phyloP scores from a whole-genome alignment of 1,140 invertebrate genomes.

The Zaprionus davidi region DNA sequence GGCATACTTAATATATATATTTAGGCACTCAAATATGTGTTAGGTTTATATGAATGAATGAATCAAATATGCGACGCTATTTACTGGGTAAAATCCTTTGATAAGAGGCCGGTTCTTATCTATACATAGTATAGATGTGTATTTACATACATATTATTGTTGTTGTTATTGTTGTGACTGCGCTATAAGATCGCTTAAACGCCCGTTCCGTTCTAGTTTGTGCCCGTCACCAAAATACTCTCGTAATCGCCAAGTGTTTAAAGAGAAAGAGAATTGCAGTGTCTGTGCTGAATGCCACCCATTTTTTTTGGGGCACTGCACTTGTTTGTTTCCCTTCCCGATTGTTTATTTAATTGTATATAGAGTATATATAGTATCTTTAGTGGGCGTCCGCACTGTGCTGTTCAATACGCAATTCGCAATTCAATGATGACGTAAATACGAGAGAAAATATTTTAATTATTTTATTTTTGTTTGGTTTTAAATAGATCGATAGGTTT shows the following conservation, averaged over 20 bases:
- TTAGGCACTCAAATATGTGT: not conserved
- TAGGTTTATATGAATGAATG: conserved; percentile 30
- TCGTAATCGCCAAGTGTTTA: conserved; percentile 14
- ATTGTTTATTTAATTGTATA: conserved; percentile 4
- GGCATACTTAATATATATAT: not conserved
- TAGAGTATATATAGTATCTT: not conserved
- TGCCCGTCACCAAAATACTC: conserved; percentile 52
- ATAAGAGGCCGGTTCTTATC: conserved; percentile 16
- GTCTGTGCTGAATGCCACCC: conserved; percentile 15
- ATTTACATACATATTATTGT: not conserved
- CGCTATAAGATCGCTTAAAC: not conserved
- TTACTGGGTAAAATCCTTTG: conserved; percentile 47
- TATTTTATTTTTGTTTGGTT: conserved; percentile 16
- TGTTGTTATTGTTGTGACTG: conserved; percentile 8
- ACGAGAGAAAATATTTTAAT: conserved; percentile 14
- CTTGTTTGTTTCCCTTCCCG: not conserved
- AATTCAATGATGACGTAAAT: conserved; percentile 37
- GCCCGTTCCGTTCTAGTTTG: conserved; percentile 59
- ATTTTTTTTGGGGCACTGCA: conserved; percentile 13
- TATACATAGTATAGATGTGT: not conserved
- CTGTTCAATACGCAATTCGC: conserved; percentile 6
- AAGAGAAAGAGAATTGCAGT: conserved; percentile 11
- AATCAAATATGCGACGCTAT: conserved; percentile 22
- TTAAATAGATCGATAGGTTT: conserved; percentile 25
- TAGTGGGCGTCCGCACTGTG: not conserved